Evolutionary conservation across 2,888 invertebrate genomes (phyloP), one percentile per base, ranked within the genome.

Genomic region (Podotricha telesiphe): DNA sequence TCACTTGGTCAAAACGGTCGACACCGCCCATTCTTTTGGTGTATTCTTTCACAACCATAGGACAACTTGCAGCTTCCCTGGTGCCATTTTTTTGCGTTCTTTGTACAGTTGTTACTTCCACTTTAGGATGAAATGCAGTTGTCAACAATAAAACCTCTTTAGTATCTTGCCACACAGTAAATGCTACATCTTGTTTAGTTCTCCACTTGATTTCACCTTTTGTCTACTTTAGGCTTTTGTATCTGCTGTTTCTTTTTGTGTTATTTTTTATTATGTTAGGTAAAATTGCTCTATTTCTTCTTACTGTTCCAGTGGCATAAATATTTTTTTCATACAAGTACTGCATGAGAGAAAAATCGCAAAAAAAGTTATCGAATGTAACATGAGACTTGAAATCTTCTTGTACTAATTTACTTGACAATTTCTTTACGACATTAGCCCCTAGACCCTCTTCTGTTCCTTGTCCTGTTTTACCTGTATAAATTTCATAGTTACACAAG

Each of bases 121-220:
- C 58, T 69, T 76, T 77, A 40, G 77, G 78, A 70, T 79, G 77
- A 64, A 78, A 79, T 40, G 78, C 77, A 69, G 69, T 80, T 17
- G 73, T 77, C 51, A 80, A 51, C 6, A 81, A 45, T 40, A 72
- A 48, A 65, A 76, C 73, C 34, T 76, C 74, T 74, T 80, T 28
- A 28, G 28, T 6, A 6, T 79, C 28, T 28, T 28, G 28, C 28
- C 28, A 28, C 28, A 5, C 28, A 28, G 28, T 28, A 6, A 28
- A 28, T 28, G 28, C 28, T 28, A 28, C 28, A 28, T 28, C 28
- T 28, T 28, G 28, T 28, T 28, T 28, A 28, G 28, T 28, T 28
- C 28, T 28, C 28, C 28, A 28, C 28, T 28, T 28, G 28, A 28
- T 5, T 6, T 28, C 28, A 28, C 28, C 74, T 69, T 19, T 74